Evolutionary conservation across 2,797 vertebrate genomes (phyloP).

Genomic region (Parotocinclus haroldoi): DNA sequence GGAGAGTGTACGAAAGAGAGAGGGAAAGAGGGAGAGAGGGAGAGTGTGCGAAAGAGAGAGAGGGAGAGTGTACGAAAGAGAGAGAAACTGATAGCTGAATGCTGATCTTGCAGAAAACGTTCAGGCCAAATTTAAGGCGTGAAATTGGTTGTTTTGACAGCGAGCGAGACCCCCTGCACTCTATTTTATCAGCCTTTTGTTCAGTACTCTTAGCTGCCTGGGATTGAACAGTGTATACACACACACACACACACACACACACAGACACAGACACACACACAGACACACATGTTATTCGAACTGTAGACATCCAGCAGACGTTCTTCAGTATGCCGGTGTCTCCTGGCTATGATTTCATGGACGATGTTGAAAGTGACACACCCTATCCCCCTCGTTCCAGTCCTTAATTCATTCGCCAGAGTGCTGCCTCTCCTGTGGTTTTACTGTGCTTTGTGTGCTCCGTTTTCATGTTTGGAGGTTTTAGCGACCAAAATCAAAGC

Average conservation of each 20-base stretch:
- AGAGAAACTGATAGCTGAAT: slow-evolving; percentile 22
- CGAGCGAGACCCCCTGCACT: slow-evolving; percentile 41
- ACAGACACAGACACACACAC: slow-evolving; percentile 1
- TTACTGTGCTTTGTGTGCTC: neutral
- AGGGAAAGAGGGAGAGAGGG: neutral
- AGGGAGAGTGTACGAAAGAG: too few relatives aligned
- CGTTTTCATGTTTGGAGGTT: neutral
- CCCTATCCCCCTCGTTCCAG: slow-evolving; percentile 19
- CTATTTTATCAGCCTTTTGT: slow-evolving; percentile 46
- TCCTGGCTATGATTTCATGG: slow-evolving; percentile 27
- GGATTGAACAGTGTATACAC: slow-evolving; percentile 16
- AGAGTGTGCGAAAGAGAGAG: too few relatives aligned
- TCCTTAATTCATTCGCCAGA: slow-evolving; percentile 20
- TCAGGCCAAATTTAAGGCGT: slow-evolving; percentile 45
- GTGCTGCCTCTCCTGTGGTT: neutral
- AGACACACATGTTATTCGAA: neutral
- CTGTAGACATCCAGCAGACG: slow-evolving; percentile 14
- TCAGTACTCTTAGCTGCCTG: slow-evolving; percentile 31
- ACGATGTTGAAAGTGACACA: slow-evolving; percentile 28
- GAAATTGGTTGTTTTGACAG: slow-evolving; percentile 52
- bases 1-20: too few relatives aligned
- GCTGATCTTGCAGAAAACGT: slow-evolving; percentile 50
- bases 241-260: slow-evolving; percentile 7
- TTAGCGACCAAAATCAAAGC: neutral
- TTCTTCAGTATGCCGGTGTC: slow-evolving; percentile 17